A percentile compares a stretch with the other conserved stretches of the same genome.
Evolutionary conservation across 2,888 invertebrate species (phyloP).

Genomic region (Rhodophaea formosa): DNA sequence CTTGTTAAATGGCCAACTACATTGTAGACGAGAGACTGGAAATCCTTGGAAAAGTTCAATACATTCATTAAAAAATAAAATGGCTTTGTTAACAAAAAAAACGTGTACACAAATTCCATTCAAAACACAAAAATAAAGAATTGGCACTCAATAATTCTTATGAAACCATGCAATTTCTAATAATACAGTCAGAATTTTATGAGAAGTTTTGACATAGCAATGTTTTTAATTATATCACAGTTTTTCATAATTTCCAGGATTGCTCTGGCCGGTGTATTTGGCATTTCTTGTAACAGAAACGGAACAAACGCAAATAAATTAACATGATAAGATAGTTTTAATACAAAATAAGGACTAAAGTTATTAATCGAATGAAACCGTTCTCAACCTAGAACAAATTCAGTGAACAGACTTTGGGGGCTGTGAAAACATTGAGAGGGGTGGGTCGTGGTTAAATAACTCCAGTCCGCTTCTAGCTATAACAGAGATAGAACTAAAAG

Average conservation of each 20-base stretch:
- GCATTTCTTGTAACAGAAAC: slow-evolving; percentile 39
- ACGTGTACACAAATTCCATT: slow-evolving; percentile 57
- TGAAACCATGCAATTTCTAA: slow-evolving; percentile 34
- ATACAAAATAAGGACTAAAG: no score
- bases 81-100: slow-evolving; percentile 51
- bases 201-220: slow-evolving; percentile 37
- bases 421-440: no score
- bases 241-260: slow-evolving; percentile 52
- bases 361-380: no score
- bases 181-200: slow-evolving; percentile 25
- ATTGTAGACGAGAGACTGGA: slow-evolving; percentile 58
- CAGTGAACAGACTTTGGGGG: no score
- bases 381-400: no score
- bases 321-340: slow-evolving; percentile 30
- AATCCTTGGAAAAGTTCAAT: slow-evolving; percentile 56
- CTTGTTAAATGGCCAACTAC: slow-evolving; percentile 81
- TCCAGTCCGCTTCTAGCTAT: no score
- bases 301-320: slow-evolving; percentile 45
- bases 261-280: slow-evolving; percentile 39
- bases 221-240: slow-evolving; percentile 60
- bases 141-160: slow-evolving; percentile 61
- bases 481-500: slow-evolving; percentile 33
- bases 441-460: no score
- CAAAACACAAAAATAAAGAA: slow-evolving; percentile 52
- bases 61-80: slow-evolving; percentile 51